Evolutionary conservation across 2,888 invertebrate species (phyloP), one percentile per base, ranked within the genome.

Genomic region (Hedya salicella): DNA sequence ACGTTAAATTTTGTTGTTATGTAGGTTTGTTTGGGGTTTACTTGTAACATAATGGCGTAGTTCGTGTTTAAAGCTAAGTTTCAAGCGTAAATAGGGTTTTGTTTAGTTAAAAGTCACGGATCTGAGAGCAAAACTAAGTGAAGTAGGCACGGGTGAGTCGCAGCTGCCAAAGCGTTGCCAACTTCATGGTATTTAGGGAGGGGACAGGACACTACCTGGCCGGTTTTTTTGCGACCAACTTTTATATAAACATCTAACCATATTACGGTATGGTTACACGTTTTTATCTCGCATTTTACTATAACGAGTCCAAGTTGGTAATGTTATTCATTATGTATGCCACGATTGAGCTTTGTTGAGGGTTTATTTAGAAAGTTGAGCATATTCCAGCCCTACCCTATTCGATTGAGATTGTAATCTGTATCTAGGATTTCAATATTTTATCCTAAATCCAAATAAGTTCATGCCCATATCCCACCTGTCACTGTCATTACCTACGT

Each of bases 41-140:
- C 76, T 79, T 78, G 76, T 77, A 79, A 81, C 82, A 81, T 83
- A 82, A 81, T 75, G 74, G 74, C 75, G 71, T 73, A 71, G 85
- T 81, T 80, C 88, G 89, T 89, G 90, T 83, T 80, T 76, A 75
- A 78, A 81, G 82, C 75, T 80, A 75, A 73, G 80, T 85, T 87
- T 80, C 71, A 68, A 78, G 73, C 71, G 80, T 85, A 82, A 83
- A 85, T 85, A 79, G 73, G 70, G 72, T 77, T 83, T 87, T 86
- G 87, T 91, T 86, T 85, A 76, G 79, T 80, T 81, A 76, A 75
- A 78, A 85, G 86, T 84, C 90, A 90, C 89, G 91, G 79, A 80
- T 78, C 65, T 66, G 62, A 42, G 50, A 63, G 57, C 56, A 63
- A 60, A 68, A 60, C 39, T 56, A 14, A 39, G 53, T 57, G 61